Percentiles rank a stretch among this genome's conserved stretches.
These are phyloP conservation scores for Strongylocentrotus purpuratus DNA, from an alignment of 35 echinoderm and acorn worm species.

Conservation along the genomic window DNA sequence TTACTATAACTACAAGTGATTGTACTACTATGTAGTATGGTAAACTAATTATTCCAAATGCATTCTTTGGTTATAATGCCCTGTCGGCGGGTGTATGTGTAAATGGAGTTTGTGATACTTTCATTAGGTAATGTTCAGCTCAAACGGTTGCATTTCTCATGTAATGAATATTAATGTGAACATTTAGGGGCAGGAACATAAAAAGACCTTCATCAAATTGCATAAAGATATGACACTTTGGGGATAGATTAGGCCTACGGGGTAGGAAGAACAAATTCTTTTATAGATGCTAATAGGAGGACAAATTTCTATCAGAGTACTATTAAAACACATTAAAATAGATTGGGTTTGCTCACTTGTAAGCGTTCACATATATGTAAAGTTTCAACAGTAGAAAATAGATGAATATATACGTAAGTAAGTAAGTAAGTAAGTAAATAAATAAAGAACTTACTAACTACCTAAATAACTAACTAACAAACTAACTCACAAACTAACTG, in stretches of 20 bases:
- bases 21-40: too few relatives aligned
- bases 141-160: background rate
- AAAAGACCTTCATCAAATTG: background rate
- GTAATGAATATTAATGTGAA: background rate
- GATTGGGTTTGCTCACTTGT: background rate
- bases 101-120: background rate
- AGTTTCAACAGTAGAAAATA: background rate
- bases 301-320: background rate
- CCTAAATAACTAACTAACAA: too few relatives aligned
- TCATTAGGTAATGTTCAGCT: background rate
- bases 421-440: background rate
- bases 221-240: background rate
- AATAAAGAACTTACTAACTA: too few relatives aligned
- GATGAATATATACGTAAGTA: background rate
- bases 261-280: background rate
- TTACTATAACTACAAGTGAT: too few relatives aligned
- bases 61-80: too few relatives aligned
- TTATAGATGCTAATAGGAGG: background rate
- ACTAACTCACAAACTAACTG: too few relatives aligned
- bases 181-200: background rate
- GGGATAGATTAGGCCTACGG: background rate
- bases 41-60: too few relatives aligned
- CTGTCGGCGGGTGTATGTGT: background rate
- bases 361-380: background rate
- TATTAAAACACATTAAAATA: conserved; percentile 4